These are phyloP conservation scores for Strix occidentalis DNA, from an alignment of 2,797 vertebrate genomes.

Conservation along the genomic window DNA sequence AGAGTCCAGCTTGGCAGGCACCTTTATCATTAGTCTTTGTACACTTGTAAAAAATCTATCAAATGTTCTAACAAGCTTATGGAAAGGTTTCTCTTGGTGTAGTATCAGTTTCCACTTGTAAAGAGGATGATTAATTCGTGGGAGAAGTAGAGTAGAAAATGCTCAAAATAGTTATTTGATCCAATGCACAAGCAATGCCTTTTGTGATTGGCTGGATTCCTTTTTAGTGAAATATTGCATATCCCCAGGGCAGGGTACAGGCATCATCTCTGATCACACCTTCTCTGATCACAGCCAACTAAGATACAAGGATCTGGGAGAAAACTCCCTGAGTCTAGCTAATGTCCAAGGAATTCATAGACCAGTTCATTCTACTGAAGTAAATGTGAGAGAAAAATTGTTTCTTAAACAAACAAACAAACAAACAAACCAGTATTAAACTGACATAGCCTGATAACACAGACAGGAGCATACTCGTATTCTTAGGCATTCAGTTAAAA, in stretches of 20 bases:
- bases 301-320: background rate
- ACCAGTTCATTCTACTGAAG: background rate
- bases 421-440: background rate
- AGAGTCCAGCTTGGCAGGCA: background rate
- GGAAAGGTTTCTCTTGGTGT: background rate
- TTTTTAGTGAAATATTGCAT: background rate
- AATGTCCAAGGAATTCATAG: background rate
- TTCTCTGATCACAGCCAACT: background rate
- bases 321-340: background rate
- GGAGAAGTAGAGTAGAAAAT: background rate
- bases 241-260: background rate
- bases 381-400: background rate
- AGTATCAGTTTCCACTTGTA: background rate
- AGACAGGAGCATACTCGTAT: fast-evolving
- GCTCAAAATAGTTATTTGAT: background rate
- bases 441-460: fast-evolving
- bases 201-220: background rate
- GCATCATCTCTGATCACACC: background rate
- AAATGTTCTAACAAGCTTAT: background rate
- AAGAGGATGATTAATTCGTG: background rate
- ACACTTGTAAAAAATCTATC: background rate
- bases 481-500: background rate
- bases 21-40: background rate
- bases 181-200: background rate
- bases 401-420: background rate